A percentile compares a stretch with the other conserved stretches of the same genome.
phyloP scores from a whole-genome alignment of 2,113 vertebrate genomes.

The Gambusia holbrooki region DNA sequence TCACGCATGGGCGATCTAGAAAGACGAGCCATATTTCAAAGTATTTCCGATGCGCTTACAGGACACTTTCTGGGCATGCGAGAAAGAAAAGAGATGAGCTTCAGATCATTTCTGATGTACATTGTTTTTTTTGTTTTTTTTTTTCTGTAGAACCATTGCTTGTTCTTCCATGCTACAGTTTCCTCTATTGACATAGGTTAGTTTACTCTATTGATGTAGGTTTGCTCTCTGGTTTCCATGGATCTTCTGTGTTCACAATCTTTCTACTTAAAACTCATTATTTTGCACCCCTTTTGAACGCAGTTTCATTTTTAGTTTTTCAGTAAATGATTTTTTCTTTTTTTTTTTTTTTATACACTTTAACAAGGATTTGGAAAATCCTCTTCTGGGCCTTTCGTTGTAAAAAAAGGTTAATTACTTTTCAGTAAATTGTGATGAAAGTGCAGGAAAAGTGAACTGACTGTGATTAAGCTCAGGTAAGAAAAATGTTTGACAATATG shows the following conservation, averaged over 20 bases:
- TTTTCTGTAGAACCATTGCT: conserved; percentile 5
- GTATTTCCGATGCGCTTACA: conserved; percentile 17
- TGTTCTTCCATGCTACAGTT: conserved; percentile 12
- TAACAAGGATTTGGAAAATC: too few relatives aligned
- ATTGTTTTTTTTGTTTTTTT: neutral
- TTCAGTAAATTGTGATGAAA: too few relatives aligned
- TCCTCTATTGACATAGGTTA: conserved; percentile 19
- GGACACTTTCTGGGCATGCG: conserved; percentile 34
- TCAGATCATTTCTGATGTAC: conserved; percentile 37
- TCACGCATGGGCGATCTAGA: conserved; percentile 1
- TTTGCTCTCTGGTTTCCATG: neutral
- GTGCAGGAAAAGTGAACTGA: too few relatives aligned
- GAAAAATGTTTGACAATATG: too few relatives aligned
- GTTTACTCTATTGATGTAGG: conserved; percentile 24
- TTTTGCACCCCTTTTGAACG: too few relatives aligned
- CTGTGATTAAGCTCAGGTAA: too few relatives aligned
- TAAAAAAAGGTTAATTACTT: too few relatives aligned
- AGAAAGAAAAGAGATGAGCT: conserved; percentile 23
- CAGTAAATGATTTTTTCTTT: too few relatives aligned
- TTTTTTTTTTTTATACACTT: too few relatives aligned
- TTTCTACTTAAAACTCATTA: too few relatives aligned
- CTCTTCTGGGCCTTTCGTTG: too few relatives aligned
- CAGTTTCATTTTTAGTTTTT: too few relatives aligned
- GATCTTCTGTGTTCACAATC: neutral
- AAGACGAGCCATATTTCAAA: conserved; percentile 29